Conservation (phyloP, 2,888 invertebrate genomes). For the Orthonychiurus folsomi region DNA sequence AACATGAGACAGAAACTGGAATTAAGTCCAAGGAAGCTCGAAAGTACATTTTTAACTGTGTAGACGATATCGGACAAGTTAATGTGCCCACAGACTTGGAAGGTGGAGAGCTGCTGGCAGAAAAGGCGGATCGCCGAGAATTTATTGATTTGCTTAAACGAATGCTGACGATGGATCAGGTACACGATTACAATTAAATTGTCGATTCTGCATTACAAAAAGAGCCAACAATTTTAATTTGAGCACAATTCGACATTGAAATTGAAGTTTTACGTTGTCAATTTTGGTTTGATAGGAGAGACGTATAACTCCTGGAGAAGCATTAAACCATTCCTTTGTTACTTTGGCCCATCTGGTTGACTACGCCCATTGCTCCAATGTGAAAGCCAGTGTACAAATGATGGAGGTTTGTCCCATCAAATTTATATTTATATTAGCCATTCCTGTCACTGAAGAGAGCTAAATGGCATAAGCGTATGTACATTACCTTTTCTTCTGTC, state of each 20-base stretch:
- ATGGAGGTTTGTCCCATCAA: slow-evolving; percentile 63
- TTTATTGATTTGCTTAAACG: slow-evolving; percentile 95
- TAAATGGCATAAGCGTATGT: neutral
- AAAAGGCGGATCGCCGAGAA: slow-evolving; percentile 92
- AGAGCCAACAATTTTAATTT: neutral
- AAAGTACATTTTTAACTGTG: slow-evolving; percentile 98
- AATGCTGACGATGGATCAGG: slow-evolving; percentile 98
- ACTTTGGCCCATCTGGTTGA: slow-evolving; percentile 86
- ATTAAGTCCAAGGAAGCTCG: slow-evolving; percentile 98
- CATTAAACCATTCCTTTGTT: slow-evolving; percentile 89
- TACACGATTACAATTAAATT: slow-evolving; percentile 43
- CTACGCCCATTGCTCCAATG: slow-evolving; percentile 93
- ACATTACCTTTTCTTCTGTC: neutral
- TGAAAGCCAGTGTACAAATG: slow-evolving; percentile 94
- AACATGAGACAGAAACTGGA: slow-evolving; percentile 94
- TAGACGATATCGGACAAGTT: slow-evolving; percentile 96
- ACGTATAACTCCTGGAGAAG: slow-evolving; percentile 90
- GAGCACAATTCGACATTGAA: neutral
- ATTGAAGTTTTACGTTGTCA: neutral
- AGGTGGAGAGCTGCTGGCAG: slow-evolving; percentile 89
- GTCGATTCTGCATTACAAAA: neutral
- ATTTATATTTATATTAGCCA: neutral
- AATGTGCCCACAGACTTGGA: slow-evolving; percentile 96
- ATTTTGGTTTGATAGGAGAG: slow-evolving; percentile 58
- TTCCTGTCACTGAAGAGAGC: too few relatives aligned